phyloP scores from a whole-genome alignment of 2,113 vertebrate genomes.

The Nerophis ophidion region DNA sequence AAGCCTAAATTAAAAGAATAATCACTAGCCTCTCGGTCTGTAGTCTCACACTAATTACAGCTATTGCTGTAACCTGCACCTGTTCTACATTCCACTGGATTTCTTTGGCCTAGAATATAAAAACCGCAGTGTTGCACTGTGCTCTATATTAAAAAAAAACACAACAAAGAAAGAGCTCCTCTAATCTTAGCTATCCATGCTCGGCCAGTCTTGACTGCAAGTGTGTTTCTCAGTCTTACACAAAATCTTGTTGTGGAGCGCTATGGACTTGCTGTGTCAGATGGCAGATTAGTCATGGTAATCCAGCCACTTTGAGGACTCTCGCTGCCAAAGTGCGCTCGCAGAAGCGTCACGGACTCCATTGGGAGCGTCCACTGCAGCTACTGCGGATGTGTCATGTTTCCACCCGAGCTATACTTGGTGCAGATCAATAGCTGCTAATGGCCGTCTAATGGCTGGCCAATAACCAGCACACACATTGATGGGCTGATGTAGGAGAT shows the following conservation, averaged over 20 bases:
- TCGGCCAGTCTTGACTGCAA: constrained; percentile 1
- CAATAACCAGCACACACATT: constrained; percentile 37
- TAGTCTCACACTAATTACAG: too few species aligned
- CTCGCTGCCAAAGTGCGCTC: constrained; percentile 26
- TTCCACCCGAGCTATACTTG: constrained; percentile 36
- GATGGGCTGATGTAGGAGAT: too few species aligned
- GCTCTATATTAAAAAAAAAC: neutral
- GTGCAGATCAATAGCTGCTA: constrained; percentile 29
- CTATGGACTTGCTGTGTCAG: constrained; percentile 51
- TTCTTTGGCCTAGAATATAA: too few species aligned
- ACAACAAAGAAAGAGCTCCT: neutral
- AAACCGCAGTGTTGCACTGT: neutral
- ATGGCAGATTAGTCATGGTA: constrained; percentile 58
- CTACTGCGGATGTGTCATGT: constrained; percentile 38
- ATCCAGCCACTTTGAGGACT: constrained; percentile 45
- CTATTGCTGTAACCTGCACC: too few species aligned
- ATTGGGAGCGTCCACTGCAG: neutral
- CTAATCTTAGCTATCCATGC: neutral
- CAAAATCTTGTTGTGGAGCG: constrained; percentile 7
- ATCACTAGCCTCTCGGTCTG: too few species aligned
- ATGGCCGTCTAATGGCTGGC: constrained; percentile 43
- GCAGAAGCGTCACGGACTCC: constrained; percentile 27
- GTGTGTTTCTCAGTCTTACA: neutral
- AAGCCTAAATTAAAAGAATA: too few species aligned
- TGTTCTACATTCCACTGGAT: too few species aligned